Base-by-base conservation (phyloP, 1,140 invertebrate species). In the Nylanderia fulva region DNA sequence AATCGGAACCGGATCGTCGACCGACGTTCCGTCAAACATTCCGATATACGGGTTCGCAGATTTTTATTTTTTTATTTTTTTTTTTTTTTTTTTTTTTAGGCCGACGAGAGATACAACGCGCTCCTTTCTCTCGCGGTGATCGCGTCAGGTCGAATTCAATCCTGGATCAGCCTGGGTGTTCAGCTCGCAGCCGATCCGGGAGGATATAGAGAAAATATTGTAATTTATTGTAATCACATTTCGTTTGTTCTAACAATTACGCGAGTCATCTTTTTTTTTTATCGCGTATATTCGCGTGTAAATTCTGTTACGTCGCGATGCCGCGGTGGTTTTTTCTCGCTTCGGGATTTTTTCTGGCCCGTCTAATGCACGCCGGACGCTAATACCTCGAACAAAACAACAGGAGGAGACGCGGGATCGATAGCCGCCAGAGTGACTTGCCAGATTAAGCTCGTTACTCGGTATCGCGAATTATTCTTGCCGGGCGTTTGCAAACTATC, bases 381-480 rank as follows among this genome's bases (percentile, higher is more conserved):
- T 36, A 39, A 72, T 79, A 68, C 29, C 45, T 39, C 24, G 24
- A 27, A 42, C 66, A 58, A 36, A 27, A 56, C 66, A 58, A 36
- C 63, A 15, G 27, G 39, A 15, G 27, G 39, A 15, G 29, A 45
- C 71, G 24, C 7, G 33, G 39, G 66, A 72, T 82, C 77, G 77
- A 82, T 82, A 82, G 52, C 21, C 52, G 36, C 36, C 36, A 27
- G 77, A 72, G 66, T 82, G 77, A 82, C 77, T 82, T 82, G 77
- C 66, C 39, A 82, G 77, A 82, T 82, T 82, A 82, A 82, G 66
- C 77, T 82, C 36, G 66, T 82, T 82, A 82, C 77, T 68, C 75
- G 39, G 66, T 72, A 82, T 82, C 77, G 77, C 77, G 66, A 82
- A 82, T 82, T 82, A 82, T 82, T 82, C 77, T 82, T 72, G 52